Evolutionary conservation across 2,888 invertebrate genomes (phyloP), one percentile per base, ranked within the genome.

Genomic region (Brachycybe producta): DNA sequence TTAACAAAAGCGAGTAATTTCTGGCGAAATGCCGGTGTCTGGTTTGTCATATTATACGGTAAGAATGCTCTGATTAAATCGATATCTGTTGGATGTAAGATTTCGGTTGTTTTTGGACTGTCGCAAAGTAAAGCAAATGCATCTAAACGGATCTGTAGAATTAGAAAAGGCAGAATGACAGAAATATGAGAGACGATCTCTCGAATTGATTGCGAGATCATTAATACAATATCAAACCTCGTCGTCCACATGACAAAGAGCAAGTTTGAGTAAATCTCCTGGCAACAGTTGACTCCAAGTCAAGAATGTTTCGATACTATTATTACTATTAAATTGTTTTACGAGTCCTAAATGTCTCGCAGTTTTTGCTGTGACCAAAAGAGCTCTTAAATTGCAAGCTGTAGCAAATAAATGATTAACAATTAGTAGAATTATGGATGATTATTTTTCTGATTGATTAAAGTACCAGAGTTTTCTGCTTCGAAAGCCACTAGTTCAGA

Each of bases 101-200:
- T 57, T 61, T 84, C 82, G 2, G 86, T 84, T 1, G 76, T 76
- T 63, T 81, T 82, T 45, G 77, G 62, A 53, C 78, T 79, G 60
- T 85, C 84, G 45, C 82, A 78, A 28, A 88, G 64, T 19, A 86
- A 67, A 1, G 77, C 74, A 44, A 86, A 70, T 0, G 79, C 75
- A 56, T 80, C 72, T 5, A 84, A 67, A 24, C 85, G 73, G 2
- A 79, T 75, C 78, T 86, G 54, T 35, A 65, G 38, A 30, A 42
- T n/a, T n/a, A n/a, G n/a, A n/a, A n/a, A n/a, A n/a, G n/a, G 27
- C 23, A 3, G 23, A 26, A 2, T 24, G n/a, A 2, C 5, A 24
- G 23, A 44, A 44, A 2, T 38, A 15, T 11, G 15, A 11, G 44
- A 32, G n/a, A 32, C 8, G 13, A 11, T 13, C 11, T 41, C n/a